A percentile compares a stretch with the other conserved stretches of the same genome.
These are phyloP conservation scores for Bruchidius siliquastri DNA, from an alignment of 2,888 invertebrate genomes.

Conservation along the genomic window DNA sequence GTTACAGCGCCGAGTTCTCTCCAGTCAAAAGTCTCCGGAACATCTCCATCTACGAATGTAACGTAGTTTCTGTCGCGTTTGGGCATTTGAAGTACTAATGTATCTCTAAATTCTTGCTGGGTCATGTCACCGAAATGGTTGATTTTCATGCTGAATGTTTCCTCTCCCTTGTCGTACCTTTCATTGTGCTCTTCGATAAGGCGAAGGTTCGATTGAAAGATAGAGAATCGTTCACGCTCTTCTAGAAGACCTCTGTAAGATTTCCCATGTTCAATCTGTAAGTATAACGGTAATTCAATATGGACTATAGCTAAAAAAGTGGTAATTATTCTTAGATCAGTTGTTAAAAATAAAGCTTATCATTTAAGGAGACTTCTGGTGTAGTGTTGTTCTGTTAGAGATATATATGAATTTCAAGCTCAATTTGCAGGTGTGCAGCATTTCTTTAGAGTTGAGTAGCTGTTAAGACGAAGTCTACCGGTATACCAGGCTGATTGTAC, in stretches of 20 bases:
- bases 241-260: not conserved
- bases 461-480: no score
- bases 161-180: not conserved
- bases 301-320: no score
- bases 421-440: no score
- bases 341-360: no score
- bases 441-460: no score
- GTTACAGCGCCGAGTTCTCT: constrained; percentile 25
- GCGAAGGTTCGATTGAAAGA: not conserved
- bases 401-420: no score
- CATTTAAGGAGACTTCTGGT: no score
- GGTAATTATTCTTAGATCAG: no score
- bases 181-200: not conserved
- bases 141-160: constrained; percentile 1
- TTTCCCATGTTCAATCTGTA: not conserved
- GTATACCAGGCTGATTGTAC: no score
- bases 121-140: constrained; percentile 23
- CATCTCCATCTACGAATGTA: constrained; percentile 7
- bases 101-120: constrained; percentile 16
- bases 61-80: constrained; percentile 4
- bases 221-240: not conserved
- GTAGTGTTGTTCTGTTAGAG: no score
- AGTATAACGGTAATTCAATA: not conserved
- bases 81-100: constrained; percentile 2
- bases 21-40: constrained; percentile 25